These are phyloP conservation scores for Taxidea taxus DNA, from an alignment of 2,113 vertebrate genomes.

Conservation along the genomic window DNA sequence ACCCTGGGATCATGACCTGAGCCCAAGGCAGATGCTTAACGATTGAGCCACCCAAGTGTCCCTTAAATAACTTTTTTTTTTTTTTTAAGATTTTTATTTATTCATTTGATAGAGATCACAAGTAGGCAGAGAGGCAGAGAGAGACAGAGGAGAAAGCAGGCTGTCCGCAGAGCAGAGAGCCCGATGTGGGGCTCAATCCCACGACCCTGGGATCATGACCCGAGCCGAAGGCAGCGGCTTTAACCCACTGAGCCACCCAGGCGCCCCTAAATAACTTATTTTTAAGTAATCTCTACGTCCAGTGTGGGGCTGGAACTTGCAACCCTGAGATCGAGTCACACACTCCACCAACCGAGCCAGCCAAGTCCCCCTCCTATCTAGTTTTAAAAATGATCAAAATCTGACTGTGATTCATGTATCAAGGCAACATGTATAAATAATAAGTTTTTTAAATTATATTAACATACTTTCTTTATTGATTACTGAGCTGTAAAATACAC, in stretches of 20 bases:
- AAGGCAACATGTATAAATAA: neutral
- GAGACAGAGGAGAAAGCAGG: too few relatives aligned
- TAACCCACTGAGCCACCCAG: too few relatives aligned
- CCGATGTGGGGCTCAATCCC: too few relatives aligned
- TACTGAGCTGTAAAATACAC: neutral
- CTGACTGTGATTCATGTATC: neutral
- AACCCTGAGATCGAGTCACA: neutral
- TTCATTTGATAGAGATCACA: too few relatives aligned
- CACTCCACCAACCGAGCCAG: neutral
- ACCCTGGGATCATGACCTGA: neutral
- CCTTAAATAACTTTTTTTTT: neutral
- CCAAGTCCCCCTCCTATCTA: neutral
- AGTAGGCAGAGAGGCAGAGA: too few relatives aligned
- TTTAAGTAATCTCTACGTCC: neutral
- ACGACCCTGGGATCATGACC: too few relatives aligned
- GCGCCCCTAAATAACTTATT: neutral
- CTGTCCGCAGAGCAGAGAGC: too few relatives aligned
- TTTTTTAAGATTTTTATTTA: too few relatives aligned
- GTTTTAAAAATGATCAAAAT: constrained; percentile 7
- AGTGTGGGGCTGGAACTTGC: neutral
- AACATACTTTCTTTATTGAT: neutral
- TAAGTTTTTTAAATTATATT: neutral
- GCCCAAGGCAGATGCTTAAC: neutral
- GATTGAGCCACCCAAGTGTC: too few relatives aligned
- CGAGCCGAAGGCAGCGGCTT: neutral